Evolutionary conservation across 2,888 invertebrate genomes (phyloP).

Genomic region (Cantharis rustica): DNA sequence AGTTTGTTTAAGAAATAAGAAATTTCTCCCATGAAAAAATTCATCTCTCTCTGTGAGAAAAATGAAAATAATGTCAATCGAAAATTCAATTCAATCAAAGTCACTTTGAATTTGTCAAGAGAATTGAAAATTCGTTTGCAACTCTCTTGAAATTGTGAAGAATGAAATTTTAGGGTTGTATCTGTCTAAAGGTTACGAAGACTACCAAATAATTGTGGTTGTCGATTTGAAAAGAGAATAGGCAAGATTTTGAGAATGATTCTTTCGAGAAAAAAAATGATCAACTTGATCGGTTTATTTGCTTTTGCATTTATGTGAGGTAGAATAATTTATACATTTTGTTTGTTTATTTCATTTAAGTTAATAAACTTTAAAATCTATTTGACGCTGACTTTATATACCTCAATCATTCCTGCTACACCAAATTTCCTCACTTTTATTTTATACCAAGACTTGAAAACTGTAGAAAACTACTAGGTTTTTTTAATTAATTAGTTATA

Average conservation of each 20-base stretch:
- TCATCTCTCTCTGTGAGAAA: conserved; percentile 28
- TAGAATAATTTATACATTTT: neutral
- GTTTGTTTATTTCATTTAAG: neutral
- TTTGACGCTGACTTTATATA: neutral
- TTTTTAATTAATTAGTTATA: no score
- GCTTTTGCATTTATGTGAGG: neutral
- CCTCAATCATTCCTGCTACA: neutral
- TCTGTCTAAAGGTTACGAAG: conserved; percentile 41
- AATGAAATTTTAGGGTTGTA: conserved; percentile 43
- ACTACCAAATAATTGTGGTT: conserved; percentile 33
- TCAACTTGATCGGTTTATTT: neutral
- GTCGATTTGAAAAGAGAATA: neutral
- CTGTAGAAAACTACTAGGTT: no score
- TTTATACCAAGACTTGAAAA: neutral
- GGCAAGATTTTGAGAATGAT: neutral
- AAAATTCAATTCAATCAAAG: conserved; percentile 19
- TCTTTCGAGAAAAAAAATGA: neutral
- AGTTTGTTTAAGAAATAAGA: conserved; percentile 45
- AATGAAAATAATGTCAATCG: conserved; percentile 34
- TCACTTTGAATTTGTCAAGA: conserved; percentile 44
- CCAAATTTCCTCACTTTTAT: neutral
- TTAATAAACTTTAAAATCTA: neutral
- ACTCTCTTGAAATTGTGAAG: conserved; percentile 48
- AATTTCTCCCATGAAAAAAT: conserved; percentile 35
- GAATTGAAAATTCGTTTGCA: conserved; percentile 48